Percentiles rank a stretch among this genome's conserved stretches.
These are phyloP conservation scores for Sclerurus mexicanus DNA, from an alignment of 2,113 vertebrate genomes.

Conservation along the genomic window DNA sequence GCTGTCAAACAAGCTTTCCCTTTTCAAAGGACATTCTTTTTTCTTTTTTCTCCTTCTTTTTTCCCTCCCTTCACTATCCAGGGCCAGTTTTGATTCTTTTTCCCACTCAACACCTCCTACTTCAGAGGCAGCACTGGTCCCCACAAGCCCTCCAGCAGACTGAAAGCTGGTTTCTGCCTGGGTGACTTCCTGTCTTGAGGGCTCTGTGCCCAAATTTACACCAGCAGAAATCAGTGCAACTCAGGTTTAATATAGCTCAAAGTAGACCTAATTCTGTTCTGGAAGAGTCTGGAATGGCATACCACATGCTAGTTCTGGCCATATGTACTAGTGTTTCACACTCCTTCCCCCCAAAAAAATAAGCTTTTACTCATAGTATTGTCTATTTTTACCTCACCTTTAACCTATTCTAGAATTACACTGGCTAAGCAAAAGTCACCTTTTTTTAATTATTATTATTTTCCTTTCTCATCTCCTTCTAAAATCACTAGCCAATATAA, in stretches of 20 bases:
- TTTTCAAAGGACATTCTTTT: neutral
- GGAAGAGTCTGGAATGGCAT: neutral
- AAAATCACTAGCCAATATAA: neutral
- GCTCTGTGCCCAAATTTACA: slow-evolving; percentile 20
- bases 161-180: slow-evolving; percentile 37
- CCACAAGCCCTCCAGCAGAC: slow-evolving; percentile 25
- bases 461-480: neutral
- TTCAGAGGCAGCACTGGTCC: neutral
- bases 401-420: slow-evolving; percentile 6
- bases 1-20: slow-evolving; percentile 24
- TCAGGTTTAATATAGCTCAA: slow-evolving; percentile 46
- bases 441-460: neutral
- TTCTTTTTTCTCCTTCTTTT: neutral
- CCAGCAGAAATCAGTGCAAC: neutral
- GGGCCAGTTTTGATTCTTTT: neutral
- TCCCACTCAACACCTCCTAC: slow-evolving; percentile 6
- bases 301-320: neutral
- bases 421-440: neutral
- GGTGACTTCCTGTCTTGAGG: slow-evolving; percentile 13
- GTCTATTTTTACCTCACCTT: slow-evolving; percentile 14
- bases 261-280: slow-evolving; percentile 18
- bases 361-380: neutral
- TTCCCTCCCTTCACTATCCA: neutral
- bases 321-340: neutral
- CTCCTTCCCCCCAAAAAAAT: neutral